phyloP scores from a whole-genome alignment of 2,797 vertebrate genomes.

The Caiman crocodilus region DNA sequence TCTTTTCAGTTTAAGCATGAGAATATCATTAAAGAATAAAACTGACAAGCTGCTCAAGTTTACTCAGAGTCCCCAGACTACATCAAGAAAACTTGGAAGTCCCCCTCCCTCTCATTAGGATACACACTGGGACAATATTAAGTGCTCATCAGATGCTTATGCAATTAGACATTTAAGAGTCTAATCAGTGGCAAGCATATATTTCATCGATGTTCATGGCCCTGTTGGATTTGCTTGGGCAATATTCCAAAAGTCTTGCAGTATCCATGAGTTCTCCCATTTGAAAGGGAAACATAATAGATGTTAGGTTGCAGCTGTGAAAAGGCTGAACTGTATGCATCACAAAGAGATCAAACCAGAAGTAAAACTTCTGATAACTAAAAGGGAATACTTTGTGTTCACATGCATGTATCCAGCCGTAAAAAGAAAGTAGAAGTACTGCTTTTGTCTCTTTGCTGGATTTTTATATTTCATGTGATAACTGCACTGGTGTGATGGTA shows the following conservation, averaged over 20 bases:
- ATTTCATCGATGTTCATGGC: background rate
- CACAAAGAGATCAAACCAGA: background rate
- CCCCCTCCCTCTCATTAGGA: background rate
- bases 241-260: background rate
- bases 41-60: background rate
- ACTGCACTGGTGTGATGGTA: background rate
- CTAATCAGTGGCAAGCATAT: background rate
- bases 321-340: background rate
- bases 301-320: background rate
- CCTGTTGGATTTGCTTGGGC: slow-evolving; percentile 3
- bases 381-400: background rate
- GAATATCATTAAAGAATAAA: background rate
- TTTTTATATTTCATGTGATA: background rate
- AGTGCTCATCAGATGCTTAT: background rate
- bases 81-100: background rate
- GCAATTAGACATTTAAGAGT: background rate
- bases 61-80: background rate
- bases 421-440: background rate
- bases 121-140: background rate
- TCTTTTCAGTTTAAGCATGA: background rate
- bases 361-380: background rate
- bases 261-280: background rate
- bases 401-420: background rate
- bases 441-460: background rate
- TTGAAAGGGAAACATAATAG: slow-evolving; percentile 1